phyloP scores from a whole-genome alignment of 2,797 vertebrate species.

The Crenuchus spilurus region DNA sequence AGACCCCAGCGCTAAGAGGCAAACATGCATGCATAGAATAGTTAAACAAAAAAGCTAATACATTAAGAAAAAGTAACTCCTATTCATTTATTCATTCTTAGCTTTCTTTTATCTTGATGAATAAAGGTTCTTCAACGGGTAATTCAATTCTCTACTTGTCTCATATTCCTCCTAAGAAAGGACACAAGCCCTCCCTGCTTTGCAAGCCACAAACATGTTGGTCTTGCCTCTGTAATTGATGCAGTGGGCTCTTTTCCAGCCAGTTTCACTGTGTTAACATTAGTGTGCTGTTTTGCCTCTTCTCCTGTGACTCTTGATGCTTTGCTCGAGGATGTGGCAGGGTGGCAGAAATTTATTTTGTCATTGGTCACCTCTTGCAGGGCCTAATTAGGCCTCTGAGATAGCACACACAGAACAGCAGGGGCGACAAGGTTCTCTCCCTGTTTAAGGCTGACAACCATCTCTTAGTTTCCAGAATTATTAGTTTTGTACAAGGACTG shows the following conservation, averaged over 20 bases:
- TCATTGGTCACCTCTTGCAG: conserved; percentile 9
- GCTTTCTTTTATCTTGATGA: not conserved
- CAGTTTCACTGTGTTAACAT: conserved; percentile 38
- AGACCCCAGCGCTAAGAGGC: too few relatives aligned
- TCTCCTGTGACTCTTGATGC: not conserved
- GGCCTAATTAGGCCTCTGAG: conserved; percentile 29
- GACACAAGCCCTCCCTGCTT: not conserved
- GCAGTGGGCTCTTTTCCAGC: not conserved
- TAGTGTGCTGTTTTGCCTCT: conserved; percentile 19
- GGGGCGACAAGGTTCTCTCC: not conserved
- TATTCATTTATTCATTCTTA: not conserved
- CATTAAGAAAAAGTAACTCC: not conserved
- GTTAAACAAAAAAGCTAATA: too few relatives aligned
- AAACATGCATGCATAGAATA: too few relatives aligned
- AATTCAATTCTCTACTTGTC: not conserved
- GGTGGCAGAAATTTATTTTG: not conserved
- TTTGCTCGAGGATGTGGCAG: conserved; percentile 15
- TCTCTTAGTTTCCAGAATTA: too few relatives aligned
- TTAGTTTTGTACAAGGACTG: too few relatives aligned
- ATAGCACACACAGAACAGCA: not conserved
- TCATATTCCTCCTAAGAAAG: not conserved
- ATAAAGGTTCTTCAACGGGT: not conserved
- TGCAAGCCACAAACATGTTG: not conserved
- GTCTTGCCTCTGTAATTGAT: not conserved
- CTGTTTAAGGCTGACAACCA: not conserved